Evolutionary conservation across 2,797 vertebrate genomes (phyloP).

Genomic region (Hemitrygon akajei): DNA sequence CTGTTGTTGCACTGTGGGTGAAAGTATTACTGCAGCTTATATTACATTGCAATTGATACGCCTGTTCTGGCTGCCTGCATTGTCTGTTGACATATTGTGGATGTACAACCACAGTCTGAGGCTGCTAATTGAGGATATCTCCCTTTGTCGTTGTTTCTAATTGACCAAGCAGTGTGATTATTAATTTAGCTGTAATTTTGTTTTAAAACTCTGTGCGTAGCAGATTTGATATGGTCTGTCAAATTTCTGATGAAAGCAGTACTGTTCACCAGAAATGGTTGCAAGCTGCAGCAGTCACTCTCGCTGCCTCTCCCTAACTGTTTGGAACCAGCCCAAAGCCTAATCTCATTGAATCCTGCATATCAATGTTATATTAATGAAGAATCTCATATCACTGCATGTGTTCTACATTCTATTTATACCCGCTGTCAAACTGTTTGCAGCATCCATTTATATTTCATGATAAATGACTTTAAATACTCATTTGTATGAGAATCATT

Average conservation of each 20-base stretch:
- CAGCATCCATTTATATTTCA: conserved; percentile 30
- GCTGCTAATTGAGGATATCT: neutral
- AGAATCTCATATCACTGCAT: neutral
- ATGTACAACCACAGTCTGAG: neutral
- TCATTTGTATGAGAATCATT: neutral
- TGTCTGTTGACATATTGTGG: conserved; percentile 4
- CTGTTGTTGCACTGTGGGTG: neutral
- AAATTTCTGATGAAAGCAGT: neutral
- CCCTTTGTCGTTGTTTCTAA: neutral
- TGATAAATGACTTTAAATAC: conserved; percentile 32
- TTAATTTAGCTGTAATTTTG: neutral
- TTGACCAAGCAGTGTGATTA: neutral
- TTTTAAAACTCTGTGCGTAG: neutral
- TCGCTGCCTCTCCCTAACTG: neutral
- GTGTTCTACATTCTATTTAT: neutral
- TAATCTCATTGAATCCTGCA: conserved; percentile 5
- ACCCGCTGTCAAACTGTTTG: conserved; percentile 13
- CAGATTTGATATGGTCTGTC: neutral
- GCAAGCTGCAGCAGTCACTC: neutral
- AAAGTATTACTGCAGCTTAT: neutral
- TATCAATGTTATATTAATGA: conserved; percentile 24
- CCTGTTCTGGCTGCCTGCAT: neutral
- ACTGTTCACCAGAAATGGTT: neutral
- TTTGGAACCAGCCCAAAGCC: neutral
- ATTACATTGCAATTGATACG: neutral